These are phyloP conservation scores for Laothoe populi DNA, from an alignment of 2,888 invertebrate genomes.

Conservation along the genomic window DNA sequence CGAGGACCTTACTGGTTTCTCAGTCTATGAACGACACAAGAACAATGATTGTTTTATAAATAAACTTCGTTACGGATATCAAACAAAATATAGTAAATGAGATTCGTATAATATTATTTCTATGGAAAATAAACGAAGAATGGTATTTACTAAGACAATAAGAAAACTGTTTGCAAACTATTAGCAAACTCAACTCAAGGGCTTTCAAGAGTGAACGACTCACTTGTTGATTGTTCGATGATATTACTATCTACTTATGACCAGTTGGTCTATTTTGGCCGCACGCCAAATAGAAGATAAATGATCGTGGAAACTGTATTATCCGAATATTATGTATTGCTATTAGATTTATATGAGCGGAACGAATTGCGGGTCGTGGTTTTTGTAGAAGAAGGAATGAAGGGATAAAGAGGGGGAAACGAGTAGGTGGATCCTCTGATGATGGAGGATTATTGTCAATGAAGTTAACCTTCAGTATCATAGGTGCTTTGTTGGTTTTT, in stretches of 20 bases:
- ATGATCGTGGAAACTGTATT: background rate
- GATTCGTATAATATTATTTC: background rate
- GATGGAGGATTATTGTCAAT: no score
- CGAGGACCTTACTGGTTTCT: no score
- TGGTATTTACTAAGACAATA: background rate
- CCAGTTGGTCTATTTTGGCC: slow-evolving; percentile 16
- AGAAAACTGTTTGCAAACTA: background rate
- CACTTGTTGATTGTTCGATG: slow-evolving; percentile 20
- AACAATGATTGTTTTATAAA: no score
- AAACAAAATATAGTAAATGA: background rate
- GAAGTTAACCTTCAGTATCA: no score
- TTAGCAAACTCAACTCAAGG: slow-evolving; percentile 7
- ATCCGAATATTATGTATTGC: background rate
- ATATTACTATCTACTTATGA: slow-evolving; percentile 13
- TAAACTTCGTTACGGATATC: background rate
- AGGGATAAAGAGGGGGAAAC: no score
- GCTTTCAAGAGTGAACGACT: background rate
- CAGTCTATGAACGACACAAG: no score
- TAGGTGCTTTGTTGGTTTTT: no score
- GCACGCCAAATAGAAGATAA: slow-evolving; percentile 17
- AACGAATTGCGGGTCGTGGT: no score
- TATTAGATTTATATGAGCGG: background rate
- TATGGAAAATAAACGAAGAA: background rate
- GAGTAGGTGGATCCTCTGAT: no score
- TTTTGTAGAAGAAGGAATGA: no score